These are phyloP conservation scores for Pelosia muscerda DNA, from an alignment of 2,888 invertebrate species.

Conservation along the genomic window DNA sequence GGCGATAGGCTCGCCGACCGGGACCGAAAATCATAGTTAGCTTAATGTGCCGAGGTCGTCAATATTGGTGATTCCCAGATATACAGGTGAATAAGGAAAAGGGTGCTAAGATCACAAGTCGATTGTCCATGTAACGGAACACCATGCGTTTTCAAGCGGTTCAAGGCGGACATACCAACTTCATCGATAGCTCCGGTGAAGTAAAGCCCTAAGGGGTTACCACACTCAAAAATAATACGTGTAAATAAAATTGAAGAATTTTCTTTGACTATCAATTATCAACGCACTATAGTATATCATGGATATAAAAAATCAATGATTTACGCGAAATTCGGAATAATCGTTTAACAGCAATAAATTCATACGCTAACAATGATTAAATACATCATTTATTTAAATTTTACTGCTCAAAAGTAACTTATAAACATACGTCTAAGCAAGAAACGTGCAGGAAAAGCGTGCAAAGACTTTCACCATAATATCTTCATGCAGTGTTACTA, in stretches of 20 bases:
- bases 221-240: too few species aligned
- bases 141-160: not conserved
- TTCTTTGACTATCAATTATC: not conserved
- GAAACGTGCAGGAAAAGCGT: slow-evolving; percentile 48
- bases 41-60: too few species aligned
- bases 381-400: not conserved
- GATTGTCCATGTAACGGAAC: not conserved
- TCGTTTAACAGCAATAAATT: not conserved
- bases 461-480: slow-evolving; percentile 43
- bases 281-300: too few species aligned
- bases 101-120: too few species aligned
- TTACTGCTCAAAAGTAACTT: slow-evolving; percentile 4
- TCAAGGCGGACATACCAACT: not conserved
- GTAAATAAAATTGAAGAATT: not conserved
- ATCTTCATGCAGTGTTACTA: slow-evolving; percentile 32
- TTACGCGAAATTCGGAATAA: not conserved
- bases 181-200: not conserved
- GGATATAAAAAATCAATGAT: not conserved
- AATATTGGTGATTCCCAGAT: too few species aligned
- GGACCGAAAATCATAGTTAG: too few species aligned
- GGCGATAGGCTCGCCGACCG: too few species aligned
- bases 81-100: too few species aligned
- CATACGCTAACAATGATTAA: not conserved
- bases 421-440: slow-evolving; percentile 24
- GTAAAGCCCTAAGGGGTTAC: not conserved